Percentiles rank a stretch among this genome's conserved stretches.
These are phyloP conservation scores for Gymnoscopelus braueri DNA, from an alignment of 2,797 vertebrate species.

Conservation along the genomic window DNA sequence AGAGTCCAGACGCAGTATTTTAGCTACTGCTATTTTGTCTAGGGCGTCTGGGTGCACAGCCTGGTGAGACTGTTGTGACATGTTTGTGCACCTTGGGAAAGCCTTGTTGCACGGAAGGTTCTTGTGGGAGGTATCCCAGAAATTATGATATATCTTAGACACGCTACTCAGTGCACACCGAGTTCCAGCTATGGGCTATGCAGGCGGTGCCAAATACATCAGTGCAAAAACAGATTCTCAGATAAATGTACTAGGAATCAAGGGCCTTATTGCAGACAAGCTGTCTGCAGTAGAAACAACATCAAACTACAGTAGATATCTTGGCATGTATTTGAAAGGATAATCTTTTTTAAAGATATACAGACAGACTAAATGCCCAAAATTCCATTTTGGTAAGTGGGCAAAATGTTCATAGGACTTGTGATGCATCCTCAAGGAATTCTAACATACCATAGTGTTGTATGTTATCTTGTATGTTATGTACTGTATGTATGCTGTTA, in stretches of 20 bases:
- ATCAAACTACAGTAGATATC: conserved; percentile 13
- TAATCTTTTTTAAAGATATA: conserved; percentile 6
- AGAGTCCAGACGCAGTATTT: conserved; percentile 28
- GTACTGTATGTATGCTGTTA: background rate
- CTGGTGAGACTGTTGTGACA: conserved; percentile 29
- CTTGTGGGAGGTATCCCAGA: conserved; percentile 32
- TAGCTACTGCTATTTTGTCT: background rate
- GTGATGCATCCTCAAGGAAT: background rate
- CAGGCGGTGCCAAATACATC: conserved; percentile 35
- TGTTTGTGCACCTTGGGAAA: conserved; percentile 51
- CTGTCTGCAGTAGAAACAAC: conserved; percentile 15
- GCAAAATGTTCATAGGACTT: background rate
- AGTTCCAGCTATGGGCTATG: conserved; percentile 53
- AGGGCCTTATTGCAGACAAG: conserved; percentile 37
- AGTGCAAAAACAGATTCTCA: conserved; percentile 29
- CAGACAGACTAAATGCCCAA: background rate
- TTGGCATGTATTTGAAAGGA: conserved; percentile 5
- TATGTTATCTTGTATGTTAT: background rate
- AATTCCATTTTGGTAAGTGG: background rate
- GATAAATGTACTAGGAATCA: conserved; percentile 54
- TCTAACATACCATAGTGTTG: background rate
- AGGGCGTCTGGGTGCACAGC: conserved; percentile 18
- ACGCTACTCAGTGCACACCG: conserved; percentile 44
- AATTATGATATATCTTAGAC: conserved; percentile 56
- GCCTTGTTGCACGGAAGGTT: conserved; percentile 23